Base-by-base conservation (phyloP, 2,113 vertebrate species). In the Trinectes maculatus region DNA sequence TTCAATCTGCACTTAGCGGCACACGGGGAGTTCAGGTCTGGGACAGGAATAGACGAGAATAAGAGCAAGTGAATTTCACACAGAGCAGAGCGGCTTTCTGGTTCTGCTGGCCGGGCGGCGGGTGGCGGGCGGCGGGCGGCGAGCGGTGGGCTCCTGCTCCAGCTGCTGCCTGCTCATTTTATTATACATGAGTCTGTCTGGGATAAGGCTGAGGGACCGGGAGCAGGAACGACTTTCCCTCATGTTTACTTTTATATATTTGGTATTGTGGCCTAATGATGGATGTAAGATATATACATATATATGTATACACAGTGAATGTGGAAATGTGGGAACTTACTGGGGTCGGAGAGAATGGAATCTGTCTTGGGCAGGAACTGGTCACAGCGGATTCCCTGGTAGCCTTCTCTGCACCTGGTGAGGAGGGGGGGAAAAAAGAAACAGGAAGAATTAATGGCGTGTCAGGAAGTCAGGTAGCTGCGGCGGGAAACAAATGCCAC, bases 331-430 rank as follows among this genome's bases (percentile, higher is more conserved):
- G n/a, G n/a, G 2, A 12, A 93, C 97, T 81, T 93, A 99, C 98
- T 98, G 92, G 97, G 96, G 91, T 98, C 97, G 25, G 97, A 98
- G 79, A 99, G 91, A 89, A 99, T 95, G 85, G 98, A 98, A 92
- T 99, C 98, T 1, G 98, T 99, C 94, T 99, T 99, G 82, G 98
- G 98, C 81, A 99, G 93, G 87, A 98, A 99, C 88, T 99, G 98
- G 91, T 99, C 96, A 84, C 98, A 99, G 71, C 98, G 97, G 71
- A 98, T 96, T 82, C 98, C 98, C 82, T 99, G 98, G 92, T 98
- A 98, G 83, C 98, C 98, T 92, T 99, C 98, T 91, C 96, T 96
- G 94, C 98, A 99, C 92, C 98, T 98, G 92, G 57, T n/a, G n/a
- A n/a, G n/a, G n/a, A n/a, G n/a, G n/a, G 42, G 42, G n/a, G 48